Base-by-base conservation (phyloP, 2,888 invertebrate genomes). In the Pterostichus niger region DNA sequence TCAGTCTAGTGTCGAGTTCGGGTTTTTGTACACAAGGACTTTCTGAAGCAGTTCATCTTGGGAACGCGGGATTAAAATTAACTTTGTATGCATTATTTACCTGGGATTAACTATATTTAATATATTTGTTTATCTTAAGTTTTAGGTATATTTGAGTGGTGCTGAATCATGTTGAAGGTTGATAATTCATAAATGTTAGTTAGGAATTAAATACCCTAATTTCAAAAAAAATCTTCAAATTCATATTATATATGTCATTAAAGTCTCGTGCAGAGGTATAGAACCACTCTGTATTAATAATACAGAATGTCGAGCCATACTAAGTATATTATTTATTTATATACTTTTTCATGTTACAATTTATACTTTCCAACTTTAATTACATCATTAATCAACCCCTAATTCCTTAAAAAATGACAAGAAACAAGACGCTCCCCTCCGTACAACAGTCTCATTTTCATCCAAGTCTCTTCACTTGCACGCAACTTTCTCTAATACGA, bases 401-500 rank as follows among this genome's bases (percentile, higher is more conserved):
- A 59, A 49, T 49, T 49, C 49, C 49, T 49, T 10, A n/a, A 49
- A 49, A 46, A 49, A 49, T 40, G 40, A 49, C 49, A 49, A 6
- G 13, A 49, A 49, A 49, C 49, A 10, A 10, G n/a, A 49, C 0
- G 2, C 11, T 11, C 13, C 49, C 49, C 49, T 5, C 49, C 3
- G 40, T 40, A 40, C 40, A 7, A 11, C 49, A 11, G 49, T 49
- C 10, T 59, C 59, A 59, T 59, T 59, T 31, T 24, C 40, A 40
- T 49, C 31, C 31, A 7, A 6, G 15, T 15, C 17, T 59, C 4
- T 24, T 59, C 59, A 5, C 59, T 59, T 24, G 24, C 31, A 59
- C 31, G 59, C 59, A 59, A 31, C 31, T 59, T 40, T 44, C 31
- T 6, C 71, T 73, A 73, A 73, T 73, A 73, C 49, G 44, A 15